phyloP scores from a whole-genome alignment of 2,797 vertebrate species.

The Nannoperca obscura region DNA sequence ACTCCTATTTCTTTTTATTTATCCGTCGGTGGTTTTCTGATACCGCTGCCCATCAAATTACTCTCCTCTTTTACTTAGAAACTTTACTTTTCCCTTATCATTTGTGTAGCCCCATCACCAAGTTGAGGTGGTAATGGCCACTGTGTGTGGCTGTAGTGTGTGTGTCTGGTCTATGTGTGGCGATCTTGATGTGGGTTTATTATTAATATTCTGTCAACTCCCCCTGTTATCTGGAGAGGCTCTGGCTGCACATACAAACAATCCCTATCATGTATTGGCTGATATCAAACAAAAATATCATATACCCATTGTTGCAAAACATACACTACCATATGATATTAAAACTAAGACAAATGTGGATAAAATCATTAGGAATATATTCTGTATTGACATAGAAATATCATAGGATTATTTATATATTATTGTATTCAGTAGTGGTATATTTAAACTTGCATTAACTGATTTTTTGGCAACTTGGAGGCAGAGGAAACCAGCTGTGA shows the following conservation, averaged over 20 bases:
- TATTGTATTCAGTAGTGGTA: neutral
- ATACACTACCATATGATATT: neutral
- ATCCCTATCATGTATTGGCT: neutral
- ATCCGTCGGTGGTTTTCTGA: constrained; percentile 1
- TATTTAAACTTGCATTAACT: neutral
- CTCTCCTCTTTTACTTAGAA: neutral
- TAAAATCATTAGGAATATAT: neutral
- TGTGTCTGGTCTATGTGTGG: neutral
- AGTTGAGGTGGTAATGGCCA: neutral
- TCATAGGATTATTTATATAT: neutral
- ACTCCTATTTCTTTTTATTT: neutral
- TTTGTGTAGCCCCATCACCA: neutral
- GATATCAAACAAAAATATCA: neutral
- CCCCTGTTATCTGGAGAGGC: neutral
- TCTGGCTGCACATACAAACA: neutral
- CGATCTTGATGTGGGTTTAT: neutral
- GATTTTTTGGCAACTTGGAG: neutral
- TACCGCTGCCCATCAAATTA: neutral
- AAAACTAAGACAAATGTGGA: neutral
- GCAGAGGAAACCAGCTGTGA: too few relatives aligned
- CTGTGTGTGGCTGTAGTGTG: neutral
- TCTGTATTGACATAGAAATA: neutral
- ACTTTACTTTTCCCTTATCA: neutral
- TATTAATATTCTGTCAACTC: neutral
- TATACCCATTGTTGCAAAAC: neutral